phyloP scores from a whole-genome alignment of 2,797 vertebrate genomes.

The Lepus oiostolus region DNA sequence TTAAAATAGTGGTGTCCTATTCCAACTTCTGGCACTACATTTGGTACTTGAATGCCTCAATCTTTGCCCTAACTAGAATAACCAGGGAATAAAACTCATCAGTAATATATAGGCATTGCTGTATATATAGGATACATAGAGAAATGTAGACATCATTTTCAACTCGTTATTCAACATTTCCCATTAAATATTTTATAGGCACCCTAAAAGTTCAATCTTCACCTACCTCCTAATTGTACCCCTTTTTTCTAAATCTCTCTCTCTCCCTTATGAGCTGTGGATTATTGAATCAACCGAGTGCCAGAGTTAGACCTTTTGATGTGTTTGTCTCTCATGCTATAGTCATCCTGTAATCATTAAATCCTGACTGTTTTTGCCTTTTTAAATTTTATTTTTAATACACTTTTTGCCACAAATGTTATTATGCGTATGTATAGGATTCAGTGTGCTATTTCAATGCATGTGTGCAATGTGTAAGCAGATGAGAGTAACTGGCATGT shows the following conservation, averaged over 20 bases:
- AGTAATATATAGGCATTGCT: not conserved
- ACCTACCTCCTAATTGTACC: not conserved
- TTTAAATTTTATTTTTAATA: not conserved
- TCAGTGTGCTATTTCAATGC: too few species aligned
- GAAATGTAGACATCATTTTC: not conserved
- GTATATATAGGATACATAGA: not conserved
- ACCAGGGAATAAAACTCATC: not conserved
- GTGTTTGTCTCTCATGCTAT: not conserved
- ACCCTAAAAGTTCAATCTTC: not conserved
- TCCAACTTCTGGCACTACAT: not conserved
- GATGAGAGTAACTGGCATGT: too few species aligned
- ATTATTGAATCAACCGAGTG: not conserved
- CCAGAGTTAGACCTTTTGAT: not conserved
- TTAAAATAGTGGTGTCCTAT: not conserved
- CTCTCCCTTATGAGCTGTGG: not conserved
- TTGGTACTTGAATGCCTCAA: not conserved
- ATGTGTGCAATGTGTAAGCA: too few species aligned
- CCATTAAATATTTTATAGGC: not conserved
- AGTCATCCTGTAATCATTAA: not conserved
- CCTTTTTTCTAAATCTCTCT: not conserved
- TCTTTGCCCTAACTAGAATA: not conserved
- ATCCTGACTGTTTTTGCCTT: not conserved
- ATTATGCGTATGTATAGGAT: too few species aligned
- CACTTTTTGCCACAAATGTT: too few species aligned
- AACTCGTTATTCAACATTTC: not conserved